phyloP scores from a whole-genome alignment of 2,797 vertebrate species.

The Remorina albescens region DNA sequence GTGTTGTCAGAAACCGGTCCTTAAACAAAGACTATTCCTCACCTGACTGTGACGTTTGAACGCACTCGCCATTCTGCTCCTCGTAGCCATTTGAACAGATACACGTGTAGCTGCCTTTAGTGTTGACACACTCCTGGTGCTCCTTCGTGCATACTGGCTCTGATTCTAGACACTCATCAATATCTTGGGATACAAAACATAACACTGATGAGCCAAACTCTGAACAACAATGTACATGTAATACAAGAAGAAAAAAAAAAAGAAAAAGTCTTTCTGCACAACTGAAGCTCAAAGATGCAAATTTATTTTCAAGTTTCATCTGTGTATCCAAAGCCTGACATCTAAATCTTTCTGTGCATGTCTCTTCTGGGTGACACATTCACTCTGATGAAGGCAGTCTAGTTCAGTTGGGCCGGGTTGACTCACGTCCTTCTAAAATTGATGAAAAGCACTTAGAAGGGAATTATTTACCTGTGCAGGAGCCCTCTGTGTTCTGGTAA shows the following conservation, averaged over 20 bases:
- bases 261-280: too few species aligned
- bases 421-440: too few species aligned
- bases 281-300: not conserved
- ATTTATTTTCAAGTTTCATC: too few species aligned
- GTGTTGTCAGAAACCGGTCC: not conserved
- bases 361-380: too few species aligned
- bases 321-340: too few species aligned
- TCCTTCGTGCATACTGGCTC: slow-evolving; percentile 82
- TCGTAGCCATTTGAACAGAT: slow-evolving; percentile 86
- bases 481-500: slow-evolving; percentile 83
- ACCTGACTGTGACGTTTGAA: slow-evolving; percentile 61
- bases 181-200: slow-evolving; percentile 77
- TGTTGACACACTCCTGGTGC: slow-evolving; percentile 91
- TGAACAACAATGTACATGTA: not conserved
- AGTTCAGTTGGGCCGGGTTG: too few species aligned
- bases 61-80: slow-evolving; percentile 70
- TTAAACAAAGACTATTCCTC: slow-evolving; percentile 3
- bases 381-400: too few species aligned
- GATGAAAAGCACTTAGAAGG: too few species aligned
- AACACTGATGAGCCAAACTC: not conserved
- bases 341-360: too few species aligned
- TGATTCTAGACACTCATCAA: slow-evolving; percentile 88
- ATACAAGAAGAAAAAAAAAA: not conserved
- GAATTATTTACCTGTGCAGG: slow-evolving; percentile 86
- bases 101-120: slow-evolving; percentile 88